Evolutionary conservation across 2,888 invertebrate species (phyloP), one percentile per base, ranked within the genome.

Genomic region (Drosophila mettleri): DNA sequence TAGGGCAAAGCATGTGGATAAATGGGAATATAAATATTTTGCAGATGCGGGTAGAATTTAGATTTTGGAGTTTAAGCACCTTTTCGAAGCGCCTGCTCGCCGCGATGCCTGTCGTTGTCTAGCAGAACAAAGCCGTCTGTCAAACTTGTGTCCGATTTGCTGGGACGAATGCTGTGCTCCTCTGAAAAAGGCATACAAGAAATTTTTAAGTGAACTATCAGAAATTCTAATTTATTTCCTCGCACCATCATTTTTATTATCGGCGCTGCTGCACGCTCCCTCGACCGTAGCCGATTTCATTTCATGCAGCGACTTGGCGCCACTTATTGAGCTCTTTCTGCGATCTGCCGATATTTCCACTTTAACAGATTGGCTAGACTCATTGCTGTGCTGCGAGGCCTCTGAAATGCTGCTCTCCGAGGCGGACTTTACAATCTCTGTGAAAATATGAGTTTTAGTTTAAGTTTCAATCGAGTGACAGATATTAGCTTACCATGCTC

Each of bases 41-140:
- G 39, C 5, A 5, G 3, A 16, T 31, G 20, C 10, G 12, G 20
- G 1, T n/a, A 9, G 12, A 8, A 1, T 14, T 16, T 16, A 14
- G 9, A 14, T 14, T 20, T 36, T 14, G 18, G 2, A 38, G 9
- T 10, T 22, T 16, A 20, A n/a, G 39, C 69, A 91, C 92, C 92
- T 86, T 91, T 91, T 67, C 92, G 82, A 31, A 92, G 75, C 91
- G 92, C 61, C 88, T 91, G 65, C 76, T 92, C 79, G 76, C 86
- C 85, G 10, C 80, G 83, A 54, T 82, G 88, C 41, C 90, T 88
- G 90, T 94, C 85, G 91, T 93, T 90, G 90, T 94, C 85, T 14
- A 98, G 94, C 78, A 98, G 94, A 2, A 97, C 97, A 92, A 98
- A 98, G 24, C 97, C 97, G 90, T 98, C 97, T 0, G 97, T 97